Base-by-base conservation (phyloP, 2,888 invertebrate species). In the Coecobrya sp. region DNA sequence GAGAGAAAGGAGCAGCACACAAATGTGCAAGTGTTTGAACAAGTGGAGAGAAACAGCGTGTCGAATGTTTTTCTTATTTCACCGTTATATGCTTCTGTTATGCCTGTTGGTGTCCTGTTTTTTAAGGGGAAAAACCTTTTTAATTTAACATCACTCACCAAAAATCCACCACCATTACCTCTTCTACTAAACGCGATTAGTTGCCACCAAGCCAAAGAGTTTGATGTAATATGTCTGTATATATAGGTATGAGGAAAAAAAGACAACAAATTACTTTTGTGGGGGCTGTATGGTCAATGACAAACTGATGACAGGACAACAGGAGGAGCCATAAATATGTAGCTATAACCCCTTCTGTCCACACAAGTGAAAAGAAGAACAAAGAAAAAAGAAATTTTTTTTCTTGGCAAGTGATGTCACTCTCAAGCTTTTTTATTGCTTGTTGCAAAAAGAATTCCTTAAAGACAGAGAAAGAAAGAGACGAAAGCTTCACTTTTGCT, bases 281-380 rank as follows among this genome's bases (percentile, higher is more conserved):
- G 42, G 36, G n/a, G 19, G n/a, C 19, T 59, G 52, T 45, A 55
- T 88, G 88, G 89, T 89, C 89, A 89, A 68, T 89, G 89, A 88
- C 88, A 88, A 81, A 88, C 68, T 79, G 79, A 87, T 79, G 87
- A 89, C 89, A 82, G 59, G 59, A 59, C 59, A 19, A 59, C 87
- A 76, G 73, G 22, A 73, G 87, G 49, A 45, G 65, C 81, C 27
- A 81, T 30, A 52, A 81, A 25, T 59, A 59, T 59, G n/a, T 59
- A 59, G 25, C 30, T 81, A 22, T 22, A 30, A 59, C 59, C 59
- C 59, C 36, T 27, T 85, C 70, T 73, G 70, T 73, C 70, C 82
- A 11, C 49, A 82, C 59, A 62, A 22, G 30, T 55, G 82, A 52
- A 42, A 30, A 36, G 19, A 65, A 49, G 45, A 68, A 85, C 85